Evolutionary conservation across 2,113 vertebrate genomes (phyloP).

Genomic region (Pelmatolapia mariae): DNA sequence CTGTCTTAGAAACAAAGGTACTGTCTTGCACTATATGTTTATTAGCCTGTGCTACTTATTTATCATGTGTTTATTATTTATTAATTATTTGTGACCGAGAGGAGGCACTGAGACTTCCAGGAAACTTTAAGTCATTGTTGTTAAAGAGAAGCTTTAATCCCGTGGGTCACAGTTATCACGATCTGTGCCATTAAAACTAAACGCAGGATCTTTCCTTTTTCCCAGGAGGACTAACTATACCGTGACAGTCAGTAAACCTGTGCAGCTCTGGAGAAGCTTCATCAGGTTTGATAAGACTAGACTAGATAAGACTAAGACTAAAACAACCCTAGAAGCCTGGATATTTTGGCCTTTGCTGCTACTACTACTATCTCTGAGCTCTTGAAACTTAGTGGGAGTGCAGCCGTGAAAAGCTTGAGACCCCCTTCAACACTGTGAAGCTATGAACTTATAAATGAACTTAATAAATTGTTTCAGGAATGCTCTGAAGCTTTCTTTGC

Average conservation of each 20-base stretch:
- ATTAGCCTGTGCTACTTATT: neutral
- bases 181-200: neutral
- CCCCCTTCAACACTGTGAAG: neutral
- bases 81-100: neutral
- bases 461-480: neutral
- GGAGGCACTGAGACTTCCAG: neutral
- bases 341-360: neutral
- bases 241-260: neutral
- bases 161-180: neutral
- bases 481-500: neutral
- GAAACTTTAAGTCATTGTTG: neutral
- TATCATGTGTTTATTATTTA: neutral
- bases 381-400: neutral
- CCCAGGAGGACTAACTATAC: neutral
- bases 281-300: neutral
- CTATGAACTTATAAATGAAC: neutral
- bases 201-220: neutral
- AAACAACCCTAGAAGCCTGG: neutral
- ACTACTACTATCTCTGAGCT: neutral
- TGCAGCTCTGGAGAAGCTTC: neutral
- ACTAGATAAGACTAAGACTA: neutral
- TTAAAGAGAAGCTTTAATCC: neutral
- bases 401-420: neutral
- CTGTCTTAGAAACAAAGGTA: neutral
- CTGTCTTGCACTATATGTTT: neutral